phyloP scores from a whole-genome alignment of 2,888 invertebrate species.

The Autographa pulchrina region DNA sequence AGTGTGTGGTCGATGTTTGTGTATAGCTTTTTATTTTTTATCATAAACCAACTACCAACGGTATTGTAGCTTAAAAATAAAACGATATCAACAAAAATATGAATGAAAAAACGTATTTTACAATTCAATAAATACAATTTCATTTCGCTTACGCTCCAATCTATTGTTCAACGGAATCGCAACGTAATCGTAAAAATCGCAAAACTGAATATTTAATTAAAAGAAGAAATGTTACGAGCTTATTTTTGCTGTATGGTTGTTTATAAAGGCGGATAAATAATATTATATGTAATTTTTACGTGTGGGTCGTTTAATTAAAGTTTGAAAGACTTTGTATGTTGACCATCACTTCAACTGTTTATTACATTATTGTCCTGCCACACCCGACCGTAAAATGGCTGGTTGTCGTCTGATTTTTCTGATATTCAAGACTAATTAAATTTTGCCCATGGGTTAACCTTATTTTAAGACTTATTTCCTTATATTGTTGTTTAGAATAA shows the following conservation, averaged over 20 bases:
- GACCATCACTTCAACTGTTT: neutral
- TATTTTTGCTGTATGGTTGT: constrained; percentile 26
- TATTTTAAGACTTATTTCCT: neutral
- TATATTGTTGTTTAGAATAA: neutral
- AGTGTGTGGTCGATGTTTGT: neutral
- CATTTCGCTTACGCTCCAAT: constrained; percentile 10
- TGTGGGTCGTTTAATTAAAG: constrained; percentile 19
- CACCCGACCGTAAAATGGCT: neutral
- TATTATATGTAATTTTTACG: constrained; percentile 9
- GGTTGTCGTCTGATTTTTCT: neutral
- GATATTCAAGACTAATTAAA: neutral
- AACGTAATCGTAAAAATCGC: constrained; percentile 18
- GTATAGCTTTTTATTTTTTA: neutral
- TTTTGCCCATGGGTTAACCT: neutral
- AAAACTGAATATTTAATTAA: constrained; percentile 28
- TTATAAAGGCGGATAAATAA: constrained; percentile 47
- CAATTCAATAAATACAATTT: constrained; percentile 37
- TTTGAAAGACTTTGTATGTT: neutral
- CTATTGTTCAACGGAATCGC: constrained; percentile 10
- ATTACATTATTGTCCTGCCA: neutral
- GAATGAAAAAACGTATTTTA: constrained; percentile 9
- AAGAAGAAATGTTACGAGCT: constrained; percentile 30
- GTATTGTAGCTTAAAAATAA: neutral
- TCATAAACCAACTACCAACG: neutral
- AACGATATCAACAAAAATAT: constrained; percentile 13